A percentile compares a stretch with the other conserved stretches of the same genome.
phyloP scores from a whole-genome alignment of 2,888 invertebrate genomes.

The Drosophila fulvimacula region DNA sequence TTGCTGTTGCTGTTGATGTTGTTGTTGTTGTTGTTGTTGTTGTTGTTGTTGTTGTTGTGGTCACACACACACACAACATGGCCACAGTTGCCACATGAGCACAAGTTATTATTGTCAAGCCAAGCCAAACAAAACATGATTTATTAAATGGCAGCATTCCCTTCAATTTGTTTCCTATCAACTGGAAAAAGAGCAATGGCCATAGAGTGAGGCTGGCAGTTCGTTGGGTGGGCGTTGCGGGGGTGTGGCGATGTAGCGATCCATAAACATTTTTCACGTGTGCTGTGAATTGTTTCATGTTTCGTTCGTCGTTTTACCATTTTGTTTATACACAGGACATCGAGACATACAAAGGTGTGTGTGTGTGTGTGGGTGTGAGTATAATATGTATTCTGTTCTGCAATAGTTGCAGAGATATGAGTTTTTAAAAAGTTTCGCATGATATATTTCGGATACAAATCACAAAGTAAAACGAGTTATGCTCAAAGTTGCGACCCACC shows the following conservation, averaged over 20 bases:
- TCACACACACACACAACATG: constrained; percentile 58
- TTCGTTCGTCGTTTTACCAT: constrained; percentile 22
- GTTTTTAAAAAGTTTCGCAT: constrained; percentile 63
- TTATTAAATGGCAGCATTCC: constrained; percentile 79
- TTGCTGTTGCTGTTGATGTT: no score
- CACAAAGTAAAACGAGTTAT: constrained; percentile 54
- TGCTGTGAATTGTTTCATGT: constrained; percentile 60
- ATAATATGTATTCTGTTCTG: constrained; percentile 36
- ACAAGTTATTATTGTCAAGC: constrained; percentile 79
- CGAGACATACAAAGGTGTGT: neutral
- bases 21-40: constrained; percentile 33
- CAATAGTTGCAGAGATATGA: constrained; percentile 64
- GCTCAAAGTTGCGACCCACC: constrained; percentile 43
- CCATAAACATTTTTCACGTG: constrained; percentile 59
- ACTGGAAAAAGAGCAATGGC: constrained; percentile 75
- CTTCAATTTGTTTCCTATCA: constrained; percentile 81
- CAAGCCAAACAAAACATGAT: constrained; percentile 79
- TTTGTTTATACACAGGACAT: constrained; percentile 4
- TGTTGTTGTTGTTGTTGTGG: constrained; percentile 43
- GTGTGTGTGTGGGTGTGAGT: constrained; percentile 30
- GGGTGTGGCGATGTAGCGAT: constrained; percentile 9
- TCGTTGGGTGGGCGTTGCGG: neutral
- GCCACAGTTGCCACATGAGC: constrained; percentile 73
- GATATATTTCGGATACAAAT: constrained; percentile 56
- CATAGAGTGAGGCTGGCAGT: constrained; percentile 10